A percentile compares a stretch with the other conserved stretches of the same genome.
Conservation (phyloP, 2,797 vertebrate genomes). For the Sylvilagus floridanus region DNA sequence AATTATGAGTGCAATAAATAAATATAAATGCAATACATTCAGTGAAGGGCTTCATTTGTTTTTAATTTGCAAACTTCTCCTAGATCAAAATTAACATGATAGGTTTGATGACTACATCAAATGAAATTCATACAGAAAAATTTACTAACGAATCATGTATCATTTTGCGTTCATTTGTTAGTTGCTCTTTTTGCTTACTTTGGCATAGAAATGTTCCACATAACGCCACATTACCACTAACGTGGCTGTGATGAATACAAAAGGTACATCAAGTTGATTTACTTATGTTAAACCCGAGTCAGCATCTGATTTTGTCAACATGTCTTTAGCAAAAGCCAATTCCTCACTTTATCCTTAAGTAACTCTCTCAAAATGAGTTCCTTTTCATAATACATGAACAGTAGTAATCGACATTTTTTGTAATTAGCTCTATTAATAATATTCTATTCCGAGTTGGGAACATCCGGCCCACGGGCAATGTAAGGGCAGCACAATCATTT, state of each 20-base stretch:
- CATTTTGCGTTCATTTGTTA: conserved; percentile 30
- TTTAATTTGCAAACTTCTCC: background rate
- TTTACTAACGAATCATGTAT: background rate
- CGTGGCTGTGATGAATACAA: background rate
- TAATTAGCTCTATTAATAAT: conserved; percentile 27
- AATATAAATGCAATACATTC: background rate
- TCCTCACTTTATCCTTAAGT: background rate
- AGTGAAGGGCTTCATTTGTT: background rate
- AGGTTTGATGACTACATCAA: background rate
- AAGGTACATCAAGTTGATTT: background rate
- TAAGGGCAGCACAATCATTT: too few relatives aligned
- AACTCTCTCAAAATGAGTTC: background rate
- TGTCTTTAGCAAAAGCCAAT: background rate
- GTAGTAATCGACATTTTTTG: conserved; percentile 40
- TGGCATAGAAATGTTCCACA: background rate
- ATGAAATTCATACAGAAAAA: background rate
- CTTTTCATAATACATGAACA: background rate
- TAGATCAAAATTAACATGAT: background rate
- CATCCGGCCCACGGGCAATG: too few relatives aligned
- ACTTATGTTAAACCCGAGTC: background rate
- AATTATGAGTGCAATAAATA: background rate
- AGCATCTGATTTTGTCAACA: background rate
- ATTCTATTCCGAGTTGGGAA: background rate
- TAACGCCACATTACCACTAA: background rate
- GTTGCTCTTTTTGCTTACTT: background rate